Percentiles rank a stretch among this genome's conserved stretches.
Conservation (phyloP, 2,113 vertebrate genomes). For the Amblyopsis rosae region DNA sequence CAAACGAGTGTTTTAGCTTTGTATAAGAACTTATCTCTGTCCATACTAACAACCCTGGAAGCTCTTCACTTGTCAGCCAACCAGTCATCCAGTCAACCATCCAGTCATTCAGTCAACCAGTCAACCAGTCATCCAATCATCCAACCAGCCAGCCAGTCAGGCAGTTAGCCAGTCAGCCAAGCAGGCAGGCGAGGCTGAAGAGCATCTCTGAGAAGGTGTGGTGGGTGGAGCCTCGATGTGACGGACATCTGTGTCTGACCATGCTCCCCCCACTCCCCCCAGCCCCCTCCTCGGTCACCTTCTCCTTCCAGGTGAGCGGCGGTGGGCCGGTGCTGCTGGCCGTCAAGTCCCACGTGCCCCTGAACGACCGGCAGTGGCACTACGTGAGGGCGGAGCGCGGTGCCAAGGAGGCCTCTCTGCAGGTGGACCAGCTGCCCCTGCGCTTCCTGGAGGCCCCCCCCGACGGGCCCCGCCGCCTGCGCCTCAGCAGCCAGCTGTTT, state of each 20-base stretch:
- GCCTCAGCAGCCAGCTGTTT: constrained; percentile 91
- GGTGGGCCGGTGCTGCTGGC: constrained; percentile 80
- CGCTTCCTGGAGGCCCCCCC: constrained; percentile 80
- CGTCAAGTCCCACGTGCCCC: constrained; percentile 81
- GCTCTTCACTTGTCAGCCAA: no score
- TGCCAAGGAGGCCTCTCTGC: constrained; percentile 89
- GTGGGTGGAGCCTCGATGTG: no score
- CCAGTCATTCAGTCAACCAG: no score
- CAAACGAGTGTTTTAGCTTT: no score
- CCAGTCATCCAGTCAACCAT: no score
- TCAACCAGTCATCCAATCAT: no score
- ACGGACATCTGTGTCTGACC: background rate
- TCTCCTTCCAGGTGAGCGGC: constrained; percentile 90
- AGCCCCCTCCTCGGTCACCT: constrained; percentile 89
- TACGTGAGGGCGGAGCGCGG: constrained; percentile 87
- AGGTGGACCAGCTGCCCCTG: constrained; percentile 87
- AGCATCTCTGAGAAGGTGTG: no score
- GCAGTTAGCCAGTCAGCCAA: no score
- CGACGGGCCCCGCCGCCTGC: constrained; percentile 85
- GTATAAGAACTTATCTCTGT: no score
- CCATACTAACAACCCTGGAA: no score
- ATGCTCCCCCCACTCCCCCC: constrained; percentile 10
- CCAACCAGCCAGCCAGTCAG: no score
- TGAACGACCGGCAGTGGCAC: constrained; percentile 98
- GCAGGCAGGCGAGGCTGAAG: no score